Percentiles rank a stretch among this genome's conserved stretches.
These are phyloP conservation scores for Daboia siamensis DNA, from an alignment of 2,113 vertebrate genomes.

Conservation along the genomic window DNA sequence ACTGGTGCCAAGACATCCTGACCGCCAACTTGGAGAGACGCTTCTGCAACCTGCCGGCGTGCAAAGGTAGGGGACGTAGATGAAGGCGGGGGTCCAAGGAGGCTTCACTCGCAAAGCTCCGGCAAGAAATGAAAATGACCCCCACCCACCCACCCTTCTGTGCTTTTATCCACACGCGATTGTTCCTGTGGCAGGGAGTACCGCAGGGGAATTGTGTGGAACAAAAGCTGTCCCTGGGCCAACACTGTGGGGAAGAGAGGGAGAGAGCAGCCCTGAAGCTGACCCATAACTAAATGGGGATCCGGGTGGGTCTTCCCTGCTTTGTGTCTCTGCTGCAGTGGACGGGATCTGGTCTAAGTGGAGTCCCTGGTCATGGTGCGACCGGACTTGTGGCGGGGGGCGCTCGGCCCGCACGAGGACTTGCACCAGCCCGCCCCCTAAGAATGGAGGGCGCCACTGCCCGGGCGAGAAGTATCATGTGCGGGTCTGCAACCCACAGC, in stretches of 20 bases:
- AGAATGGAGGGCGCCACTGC: constrained; percentile 83
- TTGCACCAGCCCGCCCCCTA: constrained; percentile 86
- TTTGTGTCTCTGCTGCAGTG: constrained; percentile 59
- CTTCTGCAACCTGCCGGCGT: constrained; percentile 83
- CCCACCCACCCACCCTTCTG: not conserved
- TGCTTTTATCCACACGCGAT: not conserved
- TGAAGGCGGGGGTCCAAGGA: not conserved
- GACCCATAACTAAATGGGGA: not conserved
- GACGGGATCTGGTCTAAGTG: constrained; percentile 84
- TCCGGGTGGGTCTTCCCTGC: not conserved
- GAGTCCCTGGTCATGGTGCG: constrained; percentile 88
- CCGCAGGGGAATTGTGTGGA: not conserved
- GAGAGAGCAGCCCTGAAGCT: not conserved
- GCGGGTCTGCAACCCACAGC: constrained; percentile 79
- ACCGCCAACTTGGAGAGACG: constrained; percentile 74
- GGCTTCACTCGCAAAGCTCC: not conserved
- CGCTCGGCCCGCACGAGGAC: constrained; percentile 79
- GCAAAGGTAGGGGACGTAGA: constrained; percentile 69
- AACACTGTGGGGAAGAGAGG: no score
- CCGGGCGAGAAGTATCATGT: constrained; percentile 80
- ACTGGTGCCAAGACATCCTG: constrained; percentile 82
- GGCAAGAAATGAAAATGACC: not conserved
- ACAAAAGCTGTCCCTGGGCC: not conserved
- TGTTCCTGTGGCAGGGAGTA: not conserved
- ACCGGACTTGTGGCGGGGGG: constrained; percentile 79